phyloP scores from a whole-genome alignment of 1,140 invertebrate species.

The Drosophila suzukii region DNA sequence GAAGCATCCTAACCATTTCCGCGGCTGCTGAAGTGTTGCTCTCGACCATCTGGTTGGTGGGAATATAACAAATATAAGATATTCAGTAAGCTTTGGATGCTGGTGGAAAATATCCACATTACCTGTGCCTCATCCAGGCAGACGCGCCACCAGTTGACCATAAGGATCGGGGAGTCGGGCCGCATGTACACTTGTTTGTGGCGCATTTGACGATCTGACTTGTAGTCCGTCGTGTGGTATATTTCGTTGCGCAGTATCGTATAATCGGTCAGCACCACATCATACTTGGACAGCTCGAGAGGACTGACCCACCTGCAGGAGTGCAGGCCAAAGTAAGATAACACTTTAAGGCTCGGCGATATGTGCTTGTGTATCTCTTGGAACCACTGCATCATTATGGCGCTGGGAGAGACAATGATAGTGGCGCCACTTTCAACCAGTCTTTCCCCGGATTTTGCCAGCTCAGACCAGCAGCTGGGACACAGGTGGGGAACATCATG shows the following conservation, averaged over 20 bases:
- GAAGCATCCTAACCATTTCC: conserved; percentile 88
- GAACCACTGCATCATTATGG: conserved; percentile 90
- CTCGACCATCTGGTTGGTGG: conserved; percentile 88
- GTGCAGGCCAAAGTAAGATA: conserved; percentile 86
- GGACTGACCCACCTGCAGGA: conserved; percentile 89
- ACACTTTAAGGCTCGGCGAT: conserved; percentile 80
- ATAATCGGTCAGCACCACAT: conserved; percentile 92
- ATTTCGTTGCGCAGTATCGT: conserved; percentile 87
- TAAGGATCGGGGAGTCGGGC: conserved; percentile 87
- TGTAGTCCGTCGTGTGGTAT: conserved; percentile 82
- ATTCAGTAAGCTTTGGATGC: not conserved
- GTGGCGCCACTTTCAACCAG: conserved; percentile 87
- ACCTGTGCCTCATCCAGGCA: conserved; percentile 92
- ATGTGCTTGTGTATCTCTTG: conserved; percentile 90
- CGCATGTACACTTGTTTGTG: conserved; percentile 62
- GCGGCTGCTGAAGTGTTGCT: conserved; percentile 82
- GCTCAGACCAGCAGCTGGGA: conserved; percentile 70
- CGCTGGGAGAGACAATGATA: conserved; percentile 90
- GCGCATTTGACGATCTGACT: conserved; percentile 55
- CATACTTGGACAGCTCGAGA: conserved; percentile 87
- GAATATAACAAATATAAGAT: not conserved
- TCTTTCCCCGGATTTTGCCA: not conserved
- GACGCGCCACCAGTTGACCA: conserved; percentile 91
- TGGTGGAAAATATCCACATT: too few species aligned
- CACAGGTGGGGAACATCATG: conserved; percentile 53